phyloP scores from a whole-genome alignment of 2,888 invertebrate genomes.

The Dynastes grantii region DNA sequence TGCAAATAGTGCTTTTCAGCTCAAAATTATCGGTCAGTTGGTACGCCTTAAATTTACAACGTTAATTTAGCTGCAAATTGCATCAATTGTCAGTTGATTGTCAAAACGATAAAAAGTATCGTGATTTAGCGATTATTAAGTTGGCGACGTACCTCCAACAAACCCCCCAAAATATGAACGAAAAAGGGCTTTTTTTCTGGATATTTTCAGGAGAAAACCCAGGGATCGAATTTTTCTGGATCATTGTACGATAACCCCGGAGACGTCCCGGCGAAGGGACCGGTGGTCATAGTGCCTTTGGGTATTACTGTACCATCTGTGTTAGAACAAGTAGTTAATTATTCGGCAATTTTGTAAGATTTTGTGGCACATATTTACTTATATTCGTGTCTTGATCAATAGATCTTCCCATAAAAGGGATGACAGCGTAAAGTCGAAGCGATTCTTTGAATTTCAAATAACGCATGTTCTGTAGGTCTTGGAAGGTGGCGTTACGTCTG shows the following conservation, averaged over 20 bases:
- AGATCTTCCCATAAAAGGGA: slow-evolving; percentile 71
- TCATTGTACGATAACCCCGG: slow-evolving; percentile 69
- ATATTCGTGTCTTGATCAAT: slow-evolving; percentile 70
- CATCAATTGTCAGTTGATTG: neutral
- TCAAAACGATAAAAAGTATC: neutral
- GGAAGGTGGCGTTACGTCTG: slow-evolving; percentile 59
- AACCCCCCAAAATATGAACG: too few species aligned
- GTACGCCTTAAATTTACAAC: too few species aligned
- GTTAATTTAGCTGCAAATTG: too few species aligned
- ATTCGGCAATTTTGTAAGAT: neutral
- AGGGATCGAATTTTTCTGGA: slow-evolving; percentile 70
- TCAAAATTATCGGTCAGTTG: too few species aligned
- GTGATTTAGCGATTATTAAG: neutral
- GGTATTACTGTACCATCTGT: slow-evolving; percentile 68
- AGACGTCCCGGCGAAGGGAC: slow-evolving; percentile 70
- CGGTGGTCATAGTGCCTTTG: slow-evolving; percentile 65
- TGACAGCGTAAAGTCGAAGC: slow-evolving; percentile 72
- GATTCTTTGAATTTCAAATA: slow-evolving; percentile 76
- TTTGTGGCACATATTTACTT: slow-evolving; percentile 60
- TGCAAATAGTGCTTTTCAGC: neutral
- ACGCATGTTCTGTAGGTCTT: slow-evolving; percentile 68
- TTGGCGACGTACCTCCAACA: slow-evolving; percentile 56
- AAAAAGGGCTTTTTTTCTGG: slow-evolving; percentile 61
- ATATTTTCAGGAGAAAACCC: slow-evolving; percentile 67
- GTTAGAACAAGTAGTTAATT: slow-evolving; percentile 14